These are phyloP conservation scores for Ara ararauna DNA, from an alignment of 2,797 vertebrate genomes.

Conservation along the genomic window DNA sequence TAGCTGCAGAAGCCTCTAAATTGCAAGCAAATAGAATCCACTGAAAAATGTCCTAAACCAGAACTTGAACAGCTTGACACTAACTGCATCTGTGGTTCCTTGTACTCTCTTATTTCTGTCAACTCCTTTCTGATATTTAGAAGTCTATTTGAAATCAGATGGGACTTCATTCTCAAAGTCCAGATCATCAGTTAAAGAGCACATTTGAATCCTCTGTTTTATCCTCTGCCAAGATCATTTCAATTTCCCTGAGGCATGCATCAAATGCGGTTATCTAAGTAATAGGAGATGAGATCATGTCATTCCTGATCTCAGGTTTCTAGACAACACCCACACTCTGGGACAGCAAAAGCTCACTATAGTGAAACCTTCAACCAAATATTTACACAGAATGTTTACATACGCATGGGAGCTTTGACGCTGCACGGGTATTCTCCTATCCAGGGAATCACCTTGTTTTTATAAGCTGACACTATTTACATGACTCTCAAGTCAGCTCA, in stretches of 20 bases:
- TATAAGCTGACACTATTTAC: slow-evolving; percentile 71
- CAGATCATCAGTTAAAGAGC: slow-evolving; percentile 67
- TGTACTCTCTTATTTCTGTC: slow-evolving; percentile 65
- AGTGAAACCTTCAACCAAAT: slow-evolving; percentile 65
- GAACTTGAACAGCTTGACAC: slow-evolving; percentile 67
- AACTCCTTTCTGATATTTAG: slow-evolving; percentile 67
- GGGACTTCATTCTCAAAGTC: slow-evolving; percentile 67
- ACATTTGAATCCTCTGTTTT: slow-evolving; percentile 67
- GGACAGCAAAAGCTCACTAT: slow-evolving; percentile 50
- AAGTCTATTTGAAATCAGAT: slow-evolving; percentile 72
- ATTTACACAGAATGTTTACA: slow-evolving; percentile 68
- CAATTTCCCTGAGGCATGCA: slow-evolving; percentile 62
- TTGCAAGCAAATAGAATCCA: slow-evolving; percentile 62
- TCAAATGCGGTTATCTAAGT: slow-evolving; percentile 71
- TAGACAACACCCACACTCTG: slow-evolving; percentile 63
- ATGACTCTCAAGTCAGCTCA: slow-evolving; percentile 67
- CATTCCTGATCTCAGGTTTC: slow-evolving; percentile 71
- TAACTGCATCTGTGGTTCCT: slow-evolving; percentile 65
- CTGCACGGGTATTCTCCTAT: slow-evolving; percentile 22
- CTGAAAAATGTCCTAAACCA: slow-evolving; percentile 46
- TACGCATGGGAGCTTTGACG: slow-evolving; percentile 52
- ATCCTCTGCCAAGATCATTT: slow-evolving; percentile 67
- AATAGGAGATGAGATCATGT: slow-evolving; percentile 68
- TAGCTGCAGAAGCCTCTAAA: slow-evolving; percentile 54
- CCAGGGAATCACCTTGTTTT: slow-evolving; percentile 72